Conservation (phyloP, 2,888 invertebrate species). For the Drosophila villosipedis region DNA sequence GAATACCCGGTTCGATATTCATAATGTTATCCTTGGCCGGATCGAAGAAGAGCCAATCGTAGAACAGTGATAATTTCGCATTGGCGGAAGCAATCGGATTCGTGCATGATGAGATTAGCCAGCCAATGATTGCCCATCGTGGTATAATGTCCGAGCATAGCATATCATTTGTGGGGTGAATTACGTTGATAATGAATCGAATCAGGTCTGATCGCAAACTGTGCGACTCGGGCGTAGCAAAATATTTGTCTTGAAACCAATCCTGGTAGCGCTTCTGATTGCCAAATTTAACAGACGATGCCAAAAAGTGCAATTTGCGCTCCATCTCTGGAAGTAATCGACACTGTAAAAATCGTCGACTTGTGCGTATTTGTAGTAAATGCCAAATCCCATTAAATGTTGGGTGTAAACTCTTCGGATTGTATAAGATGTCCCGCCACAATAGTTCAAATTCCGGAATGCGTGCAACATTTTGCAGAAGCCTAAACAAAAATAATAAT, state of each 20-base stretch:
- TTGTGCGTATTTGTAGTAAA: slow-evolving; percentile 87
- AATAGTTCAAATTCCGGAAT: slow-evolving; percentile 89
- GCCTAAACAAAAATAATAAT: slow-evolving; percentile 59
- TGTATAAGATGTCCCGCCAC: slow-evolving; percentile 89
- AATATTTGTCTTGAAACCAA: slow-evolving; percentile 90
- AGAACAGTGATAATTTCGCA: slow-evolving; percentile 89
- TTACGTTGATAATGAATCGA: slow-evolving; percentile 89
- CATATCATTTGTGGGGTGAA: slow-evolving; percentile 90
- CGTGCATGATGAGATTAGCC: slow-evolving; percentile 89
- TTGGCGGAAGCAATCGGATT: slow-evolving; percentile 89
- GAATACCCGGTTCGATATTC: slow-evolving; percentile 90
- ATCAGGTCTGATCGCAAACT: slow-evolving; percentile 89
- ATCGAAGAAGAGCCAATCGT: slow-evolving; percentile 90
- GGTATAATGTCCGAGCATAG: slow-evolving; percentile 89
- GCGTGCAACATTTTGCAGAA: slow-evolving; percentile 89
- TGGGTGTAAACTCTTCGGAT: slow-evolving; percentile 87
- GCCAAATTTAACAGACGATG: slow-evolving; percentile 88
- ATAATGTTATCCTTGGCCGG: slow-evolving; percentile 89
- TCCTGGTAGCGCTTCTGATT: slow-evolving; percentile 90
- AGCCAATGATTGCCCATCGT: slow-evolving; percentile 90
- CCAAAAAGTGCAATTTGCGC: slow-evolving; percentile 88
- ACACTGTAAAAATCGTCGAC: slow-evolving; percentile 87
- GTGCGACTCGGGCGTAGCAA: slow-evolving; percentile 89
- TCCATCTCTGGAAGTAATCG: slow-evolving; percentile 89
- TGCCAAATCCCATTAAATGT: slow-evolving; percentile 88